phyloP scores from a whole-genome alignment of 1,140 invertebrate genomes.

The Sminthurinus signatus region DNA sequence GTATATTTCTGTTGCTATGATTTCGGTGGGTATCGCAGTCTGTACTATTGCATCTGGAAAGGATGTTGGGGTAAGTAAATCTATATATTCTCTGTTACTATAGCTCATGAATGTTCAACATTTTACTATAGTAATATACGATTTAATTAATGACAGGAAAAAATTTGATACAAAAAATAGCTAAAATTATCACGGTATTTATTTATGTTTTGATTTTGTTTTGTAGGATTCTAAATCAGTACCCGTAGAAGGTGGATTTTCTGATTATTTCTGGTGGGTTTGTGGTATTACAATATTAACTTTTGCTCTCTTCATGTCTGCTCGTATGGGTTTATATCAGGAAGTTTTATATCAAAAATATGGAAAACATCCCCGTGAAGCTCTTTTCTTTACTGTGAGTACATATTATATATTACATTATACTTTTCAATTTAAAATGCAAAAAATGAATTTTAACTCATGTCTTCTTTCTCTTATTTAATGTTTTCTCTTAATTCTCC shows the following conservation, averaged over 20 bases:
- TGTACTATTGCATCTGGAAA: conserved; percentile 84
- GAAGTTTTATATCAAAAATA: conserved; percentile 77
- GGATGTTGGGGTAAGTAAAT: conserved; percentile 49
- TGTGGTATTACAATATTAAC: conserved; percentile 75
- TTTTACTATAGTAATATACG: no score
- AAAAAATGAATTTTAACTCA: no score
- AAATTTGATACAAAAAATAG: neutral
- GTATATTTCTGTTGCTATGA: conserved; percentile 87
- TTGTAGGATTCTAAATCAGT: neutral
- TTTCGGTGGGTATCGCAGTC: conserved; percentile 81
- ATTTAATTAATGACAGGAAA: neutral
- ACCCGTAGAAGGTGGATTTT: conserved; percentile 32
- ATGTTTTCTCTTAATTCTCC: conserved; percentile 33
- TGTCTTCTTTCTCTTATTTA: neutral
- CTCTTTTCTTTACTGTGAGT: conserved; percentile 80
- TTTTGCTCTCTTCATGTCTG: conserved; percentile 83
- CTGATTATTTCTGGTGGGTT: conserved; percentile 73
- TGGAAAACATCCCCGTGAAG: conserved; percentile 92
- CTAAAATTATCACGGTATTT: neutral
- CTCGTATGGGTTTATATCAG: conserved; percentile 94
- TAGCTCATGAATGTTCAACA: neutral
- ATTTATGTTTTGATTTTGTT: neutral
- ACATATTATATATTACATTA: neutral
- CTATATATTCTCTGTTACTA: no score
- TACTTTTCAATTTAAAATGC: neutral